These are phyloP conservation scores for Volucella inflata DNA, from an alignment of 2,888 invertebrate species.

Conservation along the genomic window DNA sequence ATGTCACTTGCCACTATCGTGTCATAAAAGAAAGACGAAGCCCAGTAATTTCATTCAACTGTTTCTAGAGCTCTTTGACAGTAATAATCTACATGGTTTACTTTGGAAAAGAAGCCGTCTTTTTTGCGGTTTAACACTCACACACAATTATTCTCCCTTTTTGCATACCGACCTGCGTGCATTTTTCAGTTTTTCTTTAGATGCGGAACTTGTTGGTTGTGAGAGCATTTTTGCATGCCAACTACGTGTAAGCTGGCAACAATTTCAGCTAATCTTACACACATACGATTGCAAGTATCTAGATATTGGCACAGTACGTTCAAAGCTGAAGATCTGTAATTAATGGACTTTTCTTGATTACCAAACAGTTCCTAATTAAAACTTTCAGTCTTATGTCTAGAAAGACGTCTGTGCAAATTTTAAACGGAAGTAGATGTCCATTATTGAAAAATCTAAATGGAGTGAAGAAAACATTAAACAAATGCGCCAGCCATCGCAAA, in stretches of 20 bases:
- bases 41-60: conserved; percentile 31
- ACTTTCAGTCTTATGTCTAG: conserved; percentile 41
- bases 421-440: conserved; percentile 44
- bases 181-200: not conserved
- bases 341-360: conserved; percentile 15
- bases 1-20: conserved; percentile 47
- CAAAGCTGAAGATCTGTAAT: conserved; percentile 38
- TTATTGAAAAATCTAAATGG: conserved; percentile 40
- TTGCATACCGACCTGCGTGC: conserved; percentile 28
- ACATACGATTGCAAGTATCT: not conserved
- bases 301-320: conserved; percentile 6
- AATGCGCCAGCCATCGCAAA: conserved; percentile 1
- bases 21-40: conserved; percentile 22
- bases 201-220: conserved; percentile 28
- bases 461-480: conserved; percentile 14
- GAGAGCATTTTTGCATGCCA: conserved; percentile 28
- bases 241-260: conserved; percentile 35
- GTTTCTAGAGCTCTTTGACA: conserved; percentile 32
- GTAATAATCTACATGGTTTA: conserved; percentile 3
- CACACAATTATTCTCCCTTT: conserved; percentile 13
- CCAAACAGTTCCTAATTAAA: conserved; percentile 35
- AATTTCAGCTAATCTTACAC: not conserved
- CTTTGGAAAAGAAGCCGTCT: conserved; percentile 36
- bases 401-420: not conserved
- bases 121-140: conserved; percentile 1